Evolutionary conservation across 2,888 invertebrate species (phyloP), one percentile per base, ranked within the genome.

Genomic region (Thymelicus acteon): DNA sequence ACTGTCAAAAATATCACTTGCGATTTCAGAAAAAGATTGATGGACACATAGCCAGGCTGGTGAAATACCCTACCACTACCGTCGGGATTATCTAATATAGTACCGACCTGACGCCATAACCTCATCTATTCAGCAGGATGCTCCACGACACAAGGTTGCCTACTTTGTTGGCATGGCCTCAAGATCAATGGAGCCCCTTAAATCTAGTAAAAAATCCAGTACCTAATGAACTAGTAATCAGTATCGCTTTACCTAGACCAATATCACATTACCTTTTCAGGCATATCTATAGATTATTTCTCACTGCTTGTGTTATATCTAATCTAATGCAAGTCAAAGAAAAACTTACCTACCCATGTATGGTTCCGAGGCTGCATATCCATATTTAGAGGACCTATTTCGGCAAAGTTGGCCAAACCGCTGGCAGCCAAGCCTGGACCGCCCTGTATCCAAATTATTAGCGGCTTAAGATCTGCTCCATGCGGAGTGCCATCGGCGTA

Each of bases 401-500:
- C 97, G 75, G 96, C 96, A 83, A 98, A 98, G 84, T 98, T 98
- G 13, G 97, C 98, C 83, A 96, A 96, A 0, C 97, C 97, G n/a
- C 96, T 96, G 2, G 97, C 96, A 0, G 97, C 97, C n/a, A 95
- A 95, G 0, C 95, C 98, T 0, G 98, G 98, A 0, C 98, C 98
- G 37, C 98, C 98, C 95, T 98, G 97, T 24, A 98, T 94, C 98
- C 98, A 98, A 80, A 98, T 96, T 58, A 97, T 93, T 7, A 98
- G 86, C 0, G 98, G 98, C 70, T 92, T 92, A 39, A 93, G 92
- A 12, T 95, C 44, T 89, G 95, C 85, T 6, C 92, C 94, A 4
- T 82, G 74, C 0, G 94, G 94, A 63, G 94, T 94, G 0, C 96
- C 95, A 19, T 96, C 96, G 19, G 96, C 97, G 79, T 96, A 96